Base-by-base conservation (phyloP, 2,888 invertebrate genomes). In the Trachelus stipa region DNA sequence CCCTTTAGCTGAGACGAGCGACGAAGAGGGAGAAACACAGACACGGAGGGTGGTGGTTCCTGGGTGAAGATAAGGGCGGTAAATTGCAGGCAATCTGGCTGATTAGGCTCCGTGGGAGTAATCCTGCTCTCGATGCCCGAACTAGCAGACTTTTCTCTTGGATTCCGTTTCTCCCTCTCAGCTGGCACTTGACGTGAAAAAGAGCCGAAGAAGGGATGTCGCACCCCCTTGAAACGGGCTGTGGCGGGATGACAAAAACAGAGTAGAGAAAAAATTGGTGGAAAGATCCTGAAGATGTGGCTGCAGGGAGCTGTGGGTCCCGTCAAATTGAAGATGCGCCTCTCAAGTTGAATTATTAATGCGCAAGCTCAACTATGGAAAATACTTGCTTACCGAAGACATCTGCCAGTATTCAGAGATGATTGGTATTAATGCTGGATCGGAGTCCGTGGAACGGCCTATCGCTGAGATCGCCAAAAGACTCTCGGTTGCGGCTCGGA, bases 71-170 rank as follows among this genome's bases (percentile, higher is more conserved):
- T 89, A 89, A 89, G 87, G 86, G 85, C 82, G 86, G 88, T 84
- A 88, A 89, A 89, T 90, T 90, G 88, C 89, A 84, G 84, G 86
- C 89, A 90, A 90, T 90, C 89, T 87, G 84, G 88, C 84, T 90
- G 90, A 90, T 90, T 90, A 90, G 88, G 86, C 88, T 88, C 85
- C 83, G 80, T 81, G 84, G 83, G 85, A 84, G 87, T 88, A 87
- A 88, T 89, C 88, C 87, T 84, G 80, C 82, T 81, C 76, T 73
- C 79, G 77, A 77, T 76, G 78, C 79, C 73, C 73, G 75, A 75
- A 79, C 73, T 30, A 73, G 31, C 12, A 35, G 37, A 30, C 56
- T 40, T 0, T 31, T 71, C 71, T 12, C 34, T 34, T 30, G 73
- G 75, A 37, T 78, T 77, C 78, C 77, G 78, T 79, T 78, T 75